Percentiles rank a stretch among this genome's conserved stretches.
phyloP scores from a whole-genome alignment of 2,113 vertebrate species.

The Gavia stellata region DNA sequence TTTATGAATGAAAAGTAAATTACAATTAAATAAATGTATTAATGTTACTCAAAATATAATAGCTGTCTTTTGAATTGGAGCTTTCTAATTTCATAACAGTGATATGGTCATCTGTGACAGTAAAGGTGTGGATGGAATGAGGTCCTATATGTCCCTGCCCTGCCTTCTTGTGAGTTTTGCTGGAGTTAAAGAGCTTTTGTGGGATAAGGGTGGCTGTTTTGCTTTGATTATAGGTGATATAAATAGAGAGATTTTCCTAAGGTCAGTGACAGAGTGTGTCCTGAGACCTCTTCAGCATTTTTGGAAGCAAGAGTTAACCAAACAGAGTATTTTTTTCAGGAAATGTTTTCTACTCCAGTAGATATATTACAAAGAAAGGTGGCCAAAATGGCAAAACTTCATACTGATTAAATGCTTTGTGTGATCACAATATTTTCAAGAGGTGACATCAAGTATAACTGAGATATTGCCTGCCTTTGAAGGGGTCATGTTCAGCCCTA shows the following conservation, averaged over 20 bases:
- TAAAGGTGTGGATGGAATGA: neutral
- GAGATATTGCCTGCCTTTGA: neutral
- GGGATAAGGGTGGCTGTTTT: neutral
- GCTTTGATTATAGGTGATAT: neutral
- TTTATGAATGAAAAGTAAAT: conserved; percentile 81
- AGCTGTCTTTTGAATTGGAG: conserved; percentile 70
- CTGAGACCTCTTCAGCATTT: neutral
- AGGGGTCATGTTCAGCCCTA: neutral
- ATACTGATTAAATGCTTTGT: neutral
- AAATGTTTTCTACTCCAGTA: neutral
- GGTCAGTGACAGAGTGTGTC: neutral
- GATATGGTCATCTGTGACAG: neutral
- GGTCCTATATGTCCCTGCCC: neutral
- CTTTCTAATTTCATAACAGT: conserved; percentile 17
- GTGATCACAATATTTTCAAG: neutral
- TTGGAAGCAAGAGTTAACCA: neutral
- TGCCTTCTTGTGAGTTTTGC: neutral
- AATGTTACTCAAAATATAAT: conserved; percentile 73
- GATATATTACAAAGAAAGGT: neutral
- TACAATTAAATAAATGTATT: conserved; percentile 83
- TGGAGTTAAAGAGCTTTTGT: neutral
- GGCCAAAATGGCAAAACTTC: neutral
- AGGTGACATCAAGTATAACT: neutral
- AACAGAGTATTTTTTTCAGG: neutral
- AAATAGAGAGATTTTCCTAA: neutral